Base-by-base conservation (phyloP, 2,113 vertebrate species). In the Egretta garzetta region DNA sequence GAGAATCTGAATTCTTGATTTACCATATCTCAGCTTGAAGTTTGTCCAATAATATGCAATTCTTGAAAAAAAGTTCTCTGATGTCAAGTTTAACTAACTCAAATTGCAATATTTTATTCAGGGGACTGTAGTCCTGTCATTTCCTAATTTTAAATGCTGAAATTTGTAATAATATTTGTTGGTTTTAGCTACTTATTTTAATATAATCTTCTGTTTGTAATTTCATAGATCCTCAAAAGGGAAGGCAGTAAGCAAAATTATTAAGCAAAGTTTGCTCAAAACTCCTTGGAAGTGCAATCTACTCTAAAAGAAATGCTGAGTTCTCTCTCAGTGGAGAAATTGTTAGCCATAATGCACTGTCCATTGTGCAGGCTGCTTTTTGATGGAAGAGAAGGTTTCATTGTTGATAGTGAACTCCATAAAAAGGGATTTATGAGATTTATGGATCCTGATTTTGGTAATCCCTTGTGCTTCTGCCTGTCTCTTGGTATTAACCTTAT, bases 111-210 rank as follows among this genome's bases (percentile, higher is more conserved):
- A 45, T 71, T 81, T 85, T 71, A 8, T 58, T 60, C 14, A 74
- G 9, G 3, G 58, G 10, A 49, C 24, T 45, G 32, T 39, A 79
- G 70, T 85, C 81, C 27, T 81, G 4, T n/a, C 9, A 26, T 37
- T 71, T 85, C 7, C 24, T 85, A 33, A 43, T 82, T 74, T 93
- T 71, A 62, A 66, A 70, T 67, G 10, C 5, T 92, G 49, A 50
- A 10, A 23, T 75, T 72, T 71, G 2, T 53, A 85, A 55, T 28
- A 3, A 21, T 45, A 74, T n/a, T 77, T 66, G 4, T 28, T 79
- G 1, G 1, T 0, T 62, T 81, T 70, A 81, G 4, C 2, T 53
- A 27, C 6, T n/a, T 68, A 45, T 1, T 62, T 89, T 52, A 64
- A 59, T n/a, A 49, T 5, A 60, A 33, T 7, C 16, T 68, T 64